Conservation (phyloP, 2,113 vertebrate species). For the Genyomyrus donnyi region DNA sequence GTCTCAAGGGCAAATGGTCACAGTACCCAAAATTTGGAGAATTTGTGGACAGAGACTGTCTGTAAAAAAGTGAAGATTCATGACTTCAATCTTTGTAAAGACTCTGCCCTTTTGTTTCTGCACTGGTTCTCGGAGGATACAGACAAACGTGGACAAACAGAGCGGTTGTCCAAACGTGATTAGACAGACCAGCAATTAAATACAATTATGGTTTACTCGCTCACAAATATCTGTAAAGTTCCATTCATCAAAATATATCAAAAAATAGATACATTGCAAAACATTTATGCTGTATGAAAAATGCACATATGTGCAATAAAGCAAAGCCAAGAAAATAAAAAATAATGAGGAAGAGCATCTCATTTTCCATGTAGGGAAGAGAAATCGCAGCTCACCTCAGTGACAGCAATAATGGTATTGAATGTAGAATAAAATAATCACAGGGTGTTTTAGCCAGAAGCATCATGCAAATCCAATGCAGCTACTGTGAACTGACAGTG, state of each 20-base stretch:
- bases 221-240: not conserved
- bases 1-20: not conserved
- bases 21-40: not conserved
- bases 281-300: not conserved
- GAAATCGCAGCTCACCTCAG: not conserved
- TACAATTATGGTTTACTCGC: not conserved
- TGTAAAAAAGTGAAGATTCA: not conserved
- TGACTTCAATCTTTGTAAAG: not conserved
- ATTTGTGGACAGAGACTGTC: not conserved
- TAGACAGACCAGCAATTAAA: not conserved
- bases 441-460: not conserved
- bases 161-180: not conserved
- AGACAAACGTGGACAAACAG: not conserved
- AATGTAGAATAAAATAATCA: not conserved
- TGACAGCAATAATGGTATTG: not conserved
- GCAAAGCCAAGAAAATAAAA: not conserved
- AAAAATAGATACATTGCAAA: not conserved
- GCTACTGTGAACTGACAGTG: not conserved
- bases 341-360: not conserved
- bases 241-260: slow-evolving; percentile 1
- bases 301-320: not conserved
- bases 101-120: not conserved
- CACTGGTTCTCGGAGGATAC: not conserved
- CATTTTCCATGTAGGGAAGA: not conserved
- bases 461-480: not conserved